phyloP scores from a whole-genome alignment of 2,797 vertebrate species.

The Hapalemur alaotrensis region DNA sequence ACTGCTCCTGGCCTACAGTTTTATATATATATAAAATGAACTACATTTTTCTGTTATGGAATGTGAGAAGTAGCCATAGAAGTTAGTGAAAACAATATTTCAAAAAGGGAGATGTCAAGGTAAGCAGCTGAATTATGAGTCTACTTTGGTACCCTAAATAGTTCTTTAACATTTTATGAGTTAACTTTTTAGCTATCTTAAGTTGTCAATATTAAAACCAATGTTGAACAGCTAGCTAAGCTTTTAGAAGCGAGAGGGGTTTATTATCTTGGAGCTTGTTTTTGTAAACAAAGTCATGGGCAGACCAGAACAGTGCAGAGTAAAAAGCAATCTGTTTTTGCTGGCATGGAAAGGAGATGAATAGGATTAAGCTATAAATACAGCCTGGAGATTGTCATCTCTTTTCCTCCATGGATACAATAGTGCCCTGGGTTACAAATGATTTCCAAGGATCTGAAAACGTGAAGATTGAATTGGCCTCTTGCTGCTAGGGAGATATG shows the following conservation, averaged over 20 bases:
- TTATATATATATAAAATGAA: neutral
- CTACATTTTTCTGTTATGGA: neutral
- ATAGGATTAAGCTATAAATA: constrained; percentile 39
- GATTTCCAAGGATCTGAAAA: constrained; percentile 52
- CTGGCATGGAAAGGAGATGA: constrained; percentile 13
- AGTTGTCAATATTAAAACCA: neutral
- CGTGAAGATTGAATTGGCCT: neutral
- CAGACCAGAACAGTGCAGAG: neutral
- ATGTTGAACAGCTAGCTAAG: neutral
- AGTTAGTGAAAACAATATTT: neutral
- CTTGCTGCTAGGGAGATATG: neutral
- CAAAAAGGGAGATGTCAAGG: neutral
- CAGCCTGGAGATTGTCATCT: constrained; percentile 51
- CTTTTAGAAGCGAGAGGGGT: neutral
- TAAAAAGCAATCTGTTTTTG: constrained; percentile 37
- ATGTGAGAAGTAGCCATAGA: neutral
- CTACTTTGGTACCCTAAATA: neutral
- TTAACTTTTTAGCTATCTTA: neutral
- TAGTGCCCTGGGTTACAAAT: neutral
- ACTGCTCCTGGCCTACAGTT: neutral
- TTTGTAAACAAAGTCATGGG: constrained; percentile 40
- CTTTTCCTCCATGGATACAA: neutral
- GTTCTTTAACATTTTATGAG: neutral
- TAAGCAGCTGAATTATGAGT: neutral
- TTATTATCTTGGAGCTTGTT: constrained; percentile 30